Percentiles rank a stretch among this genome's conserved stretches.
phyloP scores from a whole-genome alignment of 1,140 invertebrate species.

The Cyclina sinensis region DNA sequence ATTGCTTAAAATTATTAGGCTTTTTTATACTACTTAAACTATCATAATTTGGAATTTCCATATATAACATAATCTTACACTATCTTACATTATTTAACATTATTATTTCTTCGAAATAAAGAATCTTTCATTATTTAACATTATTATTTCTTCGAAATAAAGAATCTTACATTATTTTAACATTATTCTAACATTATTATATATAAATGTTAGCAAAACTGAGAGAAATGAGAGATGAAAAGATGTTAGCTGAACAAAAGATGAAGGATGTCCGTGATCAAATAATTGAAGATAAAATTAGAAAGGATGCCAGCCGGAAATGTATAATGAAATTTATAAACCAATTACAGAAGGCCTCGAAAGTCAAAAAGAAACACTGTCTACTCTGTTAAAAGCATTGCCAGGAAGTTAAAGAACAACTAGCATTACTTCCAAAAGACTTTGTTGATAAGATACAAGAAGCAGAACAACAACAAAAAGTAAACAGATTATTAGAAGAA shows the following conservation, averaged over 20 bases:
- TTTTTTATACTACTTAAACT: too few species aligned
- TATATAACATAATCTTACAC: too few species aligned
- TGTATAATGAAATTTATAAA: too few species aligned
- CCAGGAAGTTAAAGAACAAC: not conserved
- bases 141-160: too few species aligned
- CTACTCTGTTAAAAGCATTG: not conserved
- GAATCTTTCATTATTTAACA: too few species aligned
- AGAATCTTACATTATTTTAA: too few species aligned
- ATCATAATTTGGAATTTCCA: too few species aligned
- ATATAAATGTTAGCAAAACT: not conserved
- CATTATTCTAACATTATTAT: not conserved
- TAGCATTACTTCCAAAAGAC: too few species aligned
- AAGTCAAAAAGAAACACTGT: not conserved
- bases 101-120: too few species aligned
- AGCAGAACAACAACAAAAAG: not conserved
- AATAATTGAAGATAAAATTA: not conserved
- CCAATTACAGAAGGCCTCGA: not conserved
- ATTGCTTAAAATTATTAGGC: too few species aligned
- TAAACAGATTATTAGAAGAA: not conserved
- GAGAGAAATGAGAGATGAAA: not conserved
- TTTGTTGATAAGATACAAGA: not conserved
- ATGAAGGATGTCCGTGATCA: not conserved
- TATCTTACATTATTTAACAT: too few species aligned
- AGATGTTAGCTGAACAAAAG: not conserved
- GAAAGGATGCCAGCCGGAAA: not conserved